Conservation (phyloP, 2,888 invertebrate genomes). For the Drosophila nr. medialis region DNA sequence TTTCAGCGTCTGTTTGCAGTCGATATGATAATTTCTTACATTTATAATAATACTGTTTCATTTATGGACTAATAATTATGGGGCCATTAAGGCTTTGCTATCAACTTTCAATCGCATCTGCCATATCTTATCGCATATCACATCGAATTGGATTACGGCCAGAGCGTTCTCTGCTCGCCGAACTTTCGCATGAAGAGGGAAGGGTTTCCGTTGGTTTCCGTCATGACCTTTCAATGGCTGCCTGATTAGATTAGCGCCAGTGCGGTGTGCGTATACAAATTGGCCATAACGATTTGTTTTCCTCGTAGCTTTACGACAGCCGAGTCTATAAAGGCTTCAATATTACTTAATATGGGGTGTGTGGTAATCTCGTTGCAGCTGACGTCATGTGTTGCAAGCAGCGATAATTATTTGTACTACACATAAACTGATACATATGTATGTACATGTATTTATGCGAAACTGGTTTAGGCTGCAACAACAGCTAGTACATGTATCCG, state of each 20-base stretch:
- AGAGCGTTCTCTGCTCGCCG: neutral
- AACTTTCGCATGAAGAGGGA: neutral
- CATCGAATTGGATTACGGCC: slow-evolving; percentile 5
- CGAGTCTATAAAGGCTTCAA: slow-evolving; percentile 19
- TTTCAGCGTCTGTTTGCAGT: neutral
- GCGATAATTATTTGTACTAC: slow-evolving; percentile 18
- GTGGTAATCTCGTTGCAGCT: slow-evolving; percentile 12
- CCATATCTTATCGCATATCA: slow-evolving; percentile 25
- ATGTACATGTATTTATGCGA: slow-evolving; percentile 1
- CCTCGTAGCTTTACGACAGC: slow-evolving; percentile 11
- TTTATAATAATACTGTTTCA: slow-evolving; percentile 1
- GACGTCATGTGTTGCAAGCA: slow-evolving; percentile 44
- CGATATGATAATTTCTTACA: neutral
- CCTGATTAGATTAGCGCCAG: slow-evolving; percentile 30
- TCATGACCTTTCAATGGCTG: slow-evolving; percentile 13
- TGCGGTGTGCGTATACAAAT: neutral
- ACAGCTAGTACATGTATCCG: neutral
- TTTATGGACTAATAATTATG: neutral
- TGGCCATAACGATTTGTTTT: slow-evolving; percentile 7
- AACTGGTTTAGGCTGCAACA: slow-evolving; percentile 41
- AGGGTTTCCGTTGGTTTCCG: neutral
- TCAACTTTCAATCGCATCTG: neutral
- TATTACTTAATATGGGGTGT: slow-evolving; percentile 4
- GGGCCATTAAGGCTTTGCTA: slow-evolving; percentile 22
- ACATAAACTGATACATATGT: neutral